Conservation (phyloP, 2,888 invertebrate genomes). For the Axea sp. region DNA sequence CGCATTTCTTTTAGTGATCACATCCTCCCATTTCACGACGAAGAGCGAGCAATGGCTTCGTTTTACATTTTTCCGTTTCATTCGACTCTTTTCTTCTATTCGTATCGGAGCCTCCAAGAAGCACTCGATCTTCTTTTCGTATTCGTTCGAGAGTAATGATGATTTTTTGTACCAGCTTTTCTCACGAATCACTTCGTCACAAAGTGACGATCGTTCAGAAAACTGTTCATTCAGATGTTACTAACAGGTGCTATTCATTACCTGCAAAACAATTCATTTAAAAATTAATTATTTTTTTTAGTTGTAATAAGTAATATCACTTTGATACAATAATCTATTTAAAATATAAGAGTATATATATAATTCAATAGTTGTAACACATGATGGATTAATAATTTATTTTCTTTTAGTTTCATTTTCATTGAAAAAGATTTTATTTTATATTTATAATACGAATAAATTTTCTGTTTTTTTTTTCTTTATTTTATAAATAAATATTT, state of each 20-base stretch:
- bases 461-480: too few species aligned
- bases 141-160: slow-evolving; percentile 52
- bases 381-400: too few species aligned
- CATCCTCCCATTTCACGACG: slow-evolving; percentile 65
- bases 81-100: slow-evolving; percentile 66
- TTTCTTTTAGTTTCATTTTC: too few species aligned
- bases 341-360: too few species aligned
- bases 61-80: slow-evolving; percentile 68
- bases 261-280: slow-evolving; percentile 1
- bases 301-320: too few species aligned
- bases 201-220: slow-evolving; percentile 34
- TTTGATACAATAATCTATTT: too few species aligned
- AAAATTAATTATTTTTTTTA: too few species aligned
- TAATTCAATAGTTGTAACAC: too few species aligned
- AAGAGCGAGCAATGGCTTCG: slow-evolving; percentile 68
- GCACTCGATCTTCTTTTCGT: slow-evolving; percentile 52
- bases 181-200: slow-evolving; percentile 41
- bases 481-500: too few species aligned
- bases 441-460: too few species aligned
- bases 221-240: slow-evolving; percentile 19
- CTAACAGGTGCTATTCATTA: slow-evolving; percentile 36
- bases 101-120: slow-evolving; percentile 62
- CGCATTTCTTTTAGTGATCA: slow-evolving; percentile 78
- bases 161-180: slow-evolving; percentile 44
- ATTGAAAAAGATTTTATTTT: too few species aligned